Conservation (phyloP, 2,888 invertebrate species). For the Calliphora vomitoria region DNA sequence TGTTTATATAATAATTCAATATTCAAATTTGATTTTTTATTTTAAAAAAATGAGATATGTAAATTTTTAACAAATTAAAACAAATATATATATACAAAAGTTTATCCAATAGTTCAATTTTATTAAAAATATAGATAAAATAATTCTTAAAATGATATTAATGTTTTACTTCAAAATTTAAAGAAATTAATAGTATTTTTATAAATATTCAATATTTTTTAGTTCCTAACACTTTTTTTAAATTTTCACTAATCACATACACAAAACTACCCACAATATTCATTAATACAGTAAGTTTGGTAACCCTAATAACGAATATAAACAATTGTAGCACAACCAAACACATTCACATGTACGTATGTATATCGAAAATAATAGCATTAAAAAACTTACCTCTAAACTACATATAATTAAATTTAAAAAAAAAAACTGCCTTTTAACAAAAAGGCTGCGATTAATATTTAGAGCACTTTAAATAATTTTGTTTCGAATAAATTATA, state of each 20-base stretch:
- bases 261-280: background rate
- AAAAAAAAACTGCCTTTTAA: background rate
- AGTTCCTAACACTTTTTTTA: background rate
- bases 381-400: constrained; percentile 28
- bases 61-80: too few species aligned
- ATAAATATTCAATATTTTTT: background rate
- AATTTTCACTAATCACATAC: too few species aligned
- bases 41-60: too few species aligned
- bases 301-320: constrained; percentile 53
- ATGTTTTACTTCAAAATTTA: too few species aligned
- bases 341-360: background rate
- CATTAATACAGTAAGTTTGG: constrained; percentile 26
- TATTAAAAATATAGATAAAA: too few species aligned
- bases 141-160: too few species aligned
- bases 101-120: too few species aligned
- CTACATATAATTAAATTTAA: background rate
- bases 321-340: constrained; percentile 41
- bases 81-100: too few species aligned
- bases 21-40: too few species aligned
- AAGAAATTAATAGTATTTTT: too few species aligned
- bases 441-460: background rate
- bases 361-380: background rate
- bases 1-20: too few species aligned
- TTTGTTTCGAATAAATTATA: background rate
- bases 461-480: constrained; percentile 7